Evolutionary conservation across 2,797 vertebrate species (phyloP).

Genomic region (Spondyliosoma cantharus): DNA sequence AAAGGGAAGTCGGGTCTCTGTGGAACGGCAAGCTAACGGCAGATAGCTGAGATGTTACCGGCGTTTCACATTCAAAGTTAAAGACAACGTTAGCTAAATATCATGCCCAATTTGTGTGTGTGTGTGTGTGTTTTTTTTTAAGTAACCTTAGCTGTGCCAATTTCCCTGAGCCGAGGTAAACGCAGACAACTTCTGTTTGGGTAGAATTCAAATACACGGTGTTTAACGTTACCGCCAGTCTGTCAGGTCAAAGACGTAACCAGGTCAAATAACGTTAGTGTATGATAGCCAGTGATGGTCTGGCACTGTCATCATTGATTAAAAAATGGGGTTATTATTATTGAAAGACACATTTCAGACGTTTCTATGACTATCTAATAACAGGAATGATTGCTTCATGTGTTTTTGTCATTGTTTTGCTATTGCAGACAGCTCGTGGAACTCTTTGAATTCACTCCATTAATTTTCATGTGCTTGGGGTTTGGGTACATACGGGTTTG

Average conservation of each 20-base stretch:
- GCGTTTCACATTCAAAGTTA: not conserved
- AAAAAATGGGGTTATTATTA: too few relatives aligned
- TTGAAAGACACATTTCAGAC: too few relatives aligned
- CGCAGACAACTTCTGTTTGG: not conserved
- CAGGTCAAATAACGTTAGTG: not conserved
- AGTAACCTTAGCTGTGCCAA: fast-evolving
- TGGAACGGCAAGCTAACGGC: conserved; percentile 13
- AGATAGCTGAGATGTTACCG: not conserved
- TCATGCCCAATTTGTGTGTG: fast-evolving
- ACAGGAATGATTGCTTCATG: not conserved
- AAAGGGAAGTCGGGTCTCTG: not conserved
- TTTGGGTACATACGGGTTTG: not conserved
- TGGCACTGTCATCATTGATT: not conserved
- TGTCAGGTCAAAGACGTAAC: not conserved
- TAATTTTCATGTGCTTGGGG: not conserved
- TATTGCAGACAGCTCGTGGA: fast-evolving
- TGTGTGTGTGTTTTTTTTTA: not conserved
- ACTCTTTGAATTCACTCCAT: fast-evolving
- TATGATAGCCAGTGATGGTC: not conserved
- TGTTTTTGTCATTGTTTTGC: not conserved
- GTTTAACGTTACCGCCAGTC: not conserved
- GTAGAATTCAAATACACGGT: not conserved
- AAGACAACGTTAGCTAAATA: not conserved
- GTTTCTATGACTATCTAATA: not conserved
- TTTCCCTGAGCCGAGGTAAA: not conserved